These are phyloP conservation scores for Planococcus citri DNA, from an alignment of 1,140 invertebrate species.

Conservation along the genomic window DNA sequence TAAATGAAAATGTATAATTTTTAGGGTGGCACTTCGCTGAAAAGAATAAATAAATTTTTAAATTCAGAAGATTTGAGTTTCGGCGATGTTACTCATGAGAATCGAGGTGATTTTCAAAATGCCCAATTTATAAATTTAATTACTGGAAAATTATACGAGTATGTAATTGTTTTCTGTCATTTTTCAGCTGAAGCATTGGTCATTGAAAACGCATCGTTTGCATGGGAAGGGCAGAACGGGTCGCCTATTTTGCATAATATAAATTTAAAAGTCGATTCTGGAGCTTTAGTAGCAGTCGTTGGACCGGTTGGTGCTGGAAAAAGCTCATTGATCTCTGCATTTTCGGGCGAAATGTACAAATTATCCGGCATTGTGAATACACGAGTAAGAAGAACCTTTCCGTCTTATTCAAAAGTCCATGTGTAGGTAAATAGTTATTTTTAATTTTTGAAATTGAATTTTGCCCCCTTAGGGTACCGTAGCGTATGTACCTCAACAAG, in stretches of 20 bases:
- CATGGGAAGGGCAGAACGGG: slow-evolving; percentile 51
- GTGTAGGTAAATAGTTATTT: too few relatives aligned
- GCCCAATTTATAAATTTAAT: background rate
- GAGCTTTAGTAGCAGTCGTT: slow-evolving; percentile 64
- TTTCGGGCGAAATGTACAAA: slow-evolving; percentile 82
- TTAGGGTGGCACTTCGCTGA: slow-evolving; percentile 37
- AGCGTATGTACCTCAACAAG: slow-evolving; percentile 83
- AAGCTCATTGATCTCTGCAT: slow-evolving; percentile 70
- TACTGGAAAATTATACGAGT: background rate
- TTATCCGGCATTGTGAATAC: slow-evolving; percentile 65
- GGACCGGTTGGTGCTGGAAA: slow-evolving; percentile 83
- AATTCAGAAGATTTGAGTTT: slow-evolving; percentile 73
- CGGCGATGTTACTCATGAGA: slow-evolving; percentile 58
- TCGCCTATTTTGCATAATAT: slow-evolving; percentile 53
- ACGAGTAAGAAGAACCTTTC: too few relatives aligned
- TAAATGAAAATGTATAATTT: slow-evolving; percentile 9
- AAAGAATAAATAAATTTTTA: slow-evolving; percentile 71
- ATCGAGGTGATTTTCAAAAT: slow-evolving; percentile 47
- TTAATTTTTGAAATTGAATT: too few relatives aligned
- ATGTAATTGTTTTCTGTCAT: slow-evolving; percentile 33
- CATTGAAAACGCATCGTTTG: slow-evolving; percentile 64
- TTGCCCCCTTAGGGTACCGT: slow-evolving; percentile 46
- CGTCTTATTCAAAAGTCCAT: too few relatives aligned
- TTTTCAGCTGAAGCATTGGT: slow-evolving; percentile 51
- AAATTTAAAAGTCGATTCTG: slow-evolving; percentile 51